Percentiles rank a stretch among this genome's conserved stretches.
phyloP scores from a whole-genome alignment of 2,888 invertebrate species.

The Chouioia cunea region DNA sequence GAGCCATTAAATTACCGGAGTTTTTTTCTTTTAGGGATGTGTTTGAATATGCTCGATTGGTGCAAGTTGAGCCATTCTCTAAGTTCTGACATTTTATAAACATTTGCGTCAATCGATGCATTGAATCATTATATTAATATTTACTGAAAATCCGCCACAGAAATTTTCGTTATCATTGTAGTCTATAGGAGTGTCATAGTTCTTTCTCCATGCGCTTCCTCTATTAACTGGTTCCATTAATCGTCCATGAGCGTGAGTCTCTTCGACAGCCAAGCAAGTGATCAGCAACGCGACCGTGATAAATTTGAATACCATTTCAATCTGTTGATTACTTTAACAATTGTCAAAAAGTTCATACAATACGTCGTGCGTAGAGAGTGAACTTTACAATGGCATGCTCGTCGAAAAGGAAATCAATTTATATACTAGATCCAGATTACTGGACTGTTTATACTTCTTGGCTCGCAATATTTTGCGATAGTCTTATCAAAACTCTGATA shows the following conservation, averaged over 20 bases:
- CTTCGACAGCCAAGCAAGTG: constrained; percentile 4
- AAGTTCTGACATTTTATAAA: neutral
- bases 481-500: constrained; percentile 30
- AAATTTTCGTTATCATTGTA: constrained; percentile 71
- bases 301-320: constrained; percentile 20
- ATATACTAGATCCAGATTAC: constrained; percentile 17
- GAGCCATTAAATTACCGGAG: too few relatives aligned
- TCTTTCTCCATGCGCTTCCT: constrained; percentile 71
- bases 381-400: too few relatives aligned
- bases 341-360: too few relatives aligned
- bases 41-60: too few relatives aligned
- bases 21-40: too few relatives aligned
- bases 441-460: constrained; percentile 31
- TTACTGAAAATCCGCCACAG: constrained; percentile 71
- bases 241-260: constrained; percentile 70
- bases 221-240: constrained; percentile 71
- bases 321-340: too few relatives aligned
- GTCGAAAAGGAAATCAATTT: constrained; percentile 6
- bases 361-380: too few relatives aligned
- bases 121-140: constrained; percentile 42
- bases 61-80: too few relatives aligned
- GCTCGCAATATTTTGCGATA: constrained; percentile 28
- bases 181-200: constrained; percentile 68
- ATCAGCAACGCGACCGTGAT: neutral
- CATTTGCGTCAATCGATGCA: neutral